Conservation (phyloP, 2,888 invertebrate genomes). For the Zaprionus lineosus region DNA sequence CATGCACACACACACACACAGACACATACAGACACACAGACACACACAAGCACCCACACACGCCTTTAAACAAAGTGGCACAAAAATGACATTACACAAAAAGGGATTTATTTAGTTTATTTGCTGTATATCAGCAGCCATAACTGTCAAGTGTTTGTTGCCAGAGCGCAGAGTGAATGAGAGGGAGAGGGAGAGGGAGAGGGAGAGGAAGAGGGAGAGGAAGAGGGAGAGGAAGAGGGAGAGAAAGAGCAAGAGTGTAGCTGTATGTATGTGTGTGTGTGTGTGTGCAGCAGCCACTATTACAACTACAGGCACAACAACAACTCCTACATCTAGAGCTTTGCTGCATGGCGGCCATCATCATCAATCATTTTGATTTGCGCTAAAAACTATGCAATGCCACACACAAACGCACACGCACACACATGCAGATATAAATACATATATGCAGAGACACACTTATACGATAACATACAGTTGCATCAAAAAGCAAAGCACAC, state of each 20-base stretch:
- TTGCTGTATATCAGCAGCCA: constrained; percentile 75
- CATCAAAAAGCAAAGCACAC: constrained; percentile 13
- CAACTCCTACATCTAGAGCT: constrained; percentile 25
- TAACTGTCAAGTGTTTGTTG: constrained; percentile 69
- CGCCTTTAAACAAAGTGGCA: constrained; percentile 47
- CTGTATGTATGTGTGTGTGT: constrained; percentile 1
- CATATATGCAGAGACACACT: constrained; percentile 3
- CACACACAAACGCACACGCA: constrained; percentile 15
- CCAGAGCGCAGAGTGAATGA: no score
- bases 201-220: no score
- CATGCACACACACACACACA: background rate
- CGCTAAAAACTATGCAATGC: constrained; percentile 71
- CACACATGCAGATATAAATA: constrained; percentile 9
- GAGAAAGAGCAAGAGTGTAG: no score
- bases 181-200: no score
- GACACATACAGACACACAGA: background rate
- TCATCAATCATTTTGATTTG: constrained; percentile 77
- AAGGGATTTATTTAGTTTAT: constrained; percentile 75
- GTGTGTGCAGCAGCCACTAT: constrained; percentile 29
- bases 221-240: background rate
- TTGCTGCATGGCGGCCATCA: constrained; percentile 61
- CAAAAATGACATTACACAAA: constrained; percentile 67
- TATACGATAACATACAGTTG: constrained; percentile 39
- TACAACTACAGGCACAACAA: constrained; percentile 16
- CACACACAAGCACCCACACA: background rate